These are phyloP conservation scores for Coptodon rendalli DNA, from an alignment of 2,113 vertebrate genomes.

Conservation along the genomic window DNA sequence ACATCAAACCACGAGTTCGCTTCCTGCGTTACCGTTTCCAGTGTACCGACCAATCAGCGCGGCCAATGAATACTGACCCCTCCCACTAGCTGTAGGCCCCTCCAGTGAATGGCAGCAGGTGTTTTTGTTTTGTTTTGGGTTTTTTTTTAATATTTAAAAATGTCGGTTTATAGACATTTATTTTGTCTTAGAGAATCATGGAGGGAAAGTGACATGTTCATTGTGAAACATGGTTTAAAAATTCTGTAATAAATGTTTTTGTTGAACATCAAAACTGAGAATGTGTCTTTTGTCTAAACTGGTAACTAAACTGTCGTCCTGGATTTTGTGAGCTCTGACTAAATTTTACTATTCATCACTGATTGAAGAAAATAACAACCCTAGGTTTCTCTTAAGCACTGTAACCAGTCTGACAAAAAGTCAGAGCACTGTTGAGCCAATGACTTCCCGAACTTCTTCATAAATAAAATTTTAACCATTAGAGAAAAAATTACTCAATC, in stretches of 20 bases:
- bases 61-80: slow-evolving; percentile 47
- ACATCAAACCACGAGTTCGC: slow-evolving; percentile 69
- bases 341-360: not conserved
- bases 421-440: not conserved
- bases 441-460: not conserved
- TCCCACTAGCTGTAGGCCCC: slow-evolving; percentile 46
- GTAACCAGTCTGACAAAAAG: fast-evolving
- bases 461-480: not conserved
- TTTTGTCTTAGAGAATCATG: slow-evolving; percentile 22
- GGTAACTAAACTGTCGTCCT: not conserved
- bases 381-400: not conserved
- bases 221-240: slow-evolving; percentile 19
- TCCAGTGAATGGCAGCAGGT: not conserved
- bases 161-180: slow-evolving; percentile 35
- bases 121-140: not conserved
- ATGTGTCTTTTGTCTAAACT: not conserved
- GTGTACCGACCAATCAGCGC: slow-evolving; percentile 64
- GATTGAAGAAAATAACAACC: not conserved
- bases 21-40: slow-evolving; percentile 72
- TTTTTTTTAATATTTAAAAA: slow-evolving; percentile 65
- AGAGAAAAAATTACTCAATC: not conserved
- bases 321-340: not conserved
- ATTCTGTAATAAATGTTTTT: slow-evolving; percentile 33
- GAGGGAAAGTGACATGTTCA: not conserved
- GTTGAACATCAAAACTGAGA: slow-evolving; percentile 33